Percentiles rank a stretch among this genome's conserved stretches.
phyloP scores from a whole-genome alignment of 2,113 vertebrate genomes.

The Empidonax alnorum region DNA sequence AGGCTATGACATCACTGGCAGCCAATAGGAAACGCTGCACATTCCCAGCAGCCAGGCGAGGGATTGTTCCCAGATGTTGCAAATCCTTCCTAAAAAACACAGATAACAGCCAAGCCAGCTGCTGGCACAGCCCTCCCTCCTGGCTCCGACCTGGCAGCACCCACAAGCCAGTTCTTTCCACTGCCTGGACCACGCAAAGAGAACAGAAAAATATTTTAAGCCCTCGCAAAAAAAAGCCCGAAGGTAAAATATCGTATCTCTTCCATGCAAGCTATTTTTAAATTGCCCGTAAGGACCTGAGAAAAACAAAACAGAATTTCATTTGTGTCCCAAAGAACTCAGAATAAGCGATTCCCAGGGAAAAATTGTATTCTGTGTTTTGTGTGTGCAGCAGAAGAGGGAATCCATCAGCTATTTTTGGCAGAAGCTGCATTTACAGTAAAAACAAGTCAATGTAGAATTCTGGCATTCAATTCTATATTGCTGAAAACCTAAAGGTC shows the following conservation, averaged over 20 bases:
- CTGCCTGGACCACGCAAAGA: neutral
- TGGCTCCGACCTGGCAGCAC: neutral
- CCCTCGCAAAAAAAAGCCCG: neutral
- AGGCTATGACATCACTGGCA: conserved; percentile 26
- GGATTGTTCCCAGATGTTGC: conserved; percentile 33
- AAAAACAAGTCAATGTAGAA: neutral
- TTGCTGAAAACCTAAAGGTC: neutral
- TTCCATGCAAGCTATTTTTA: rapidly evolving
- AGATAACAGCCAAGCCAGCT: neutral
- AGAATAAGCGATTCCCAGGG: neutral
- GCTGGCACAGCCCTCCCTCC: neutral
- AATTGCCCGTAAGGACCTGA: neutral
- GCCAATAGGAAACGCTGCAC: neutral
- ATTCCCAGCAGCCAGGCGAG: neutral
- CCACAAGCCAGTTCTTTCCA: neutral
- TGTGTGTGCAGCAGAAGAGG: neutral
- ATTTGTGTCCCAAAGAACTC: neutral
- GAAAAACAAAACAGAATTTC: neutral
- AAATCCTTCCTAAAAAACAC: conserved; percentile 5
- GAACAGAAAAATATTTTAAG: neutral
- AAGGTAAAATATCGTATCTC: neutral
- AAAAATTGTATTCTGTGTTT: rapidly evolving
- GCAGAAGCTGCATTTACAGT: neutral
- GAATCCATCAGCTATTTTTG: neutral
- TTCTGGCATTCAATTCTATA: neutral